Percentiles rank a stretch among this genome's conserved stretches.
phyloP scores from a whole-genome alignment of 2,797 vertebrate species.

The Tiaroga cobitis region DNA sequence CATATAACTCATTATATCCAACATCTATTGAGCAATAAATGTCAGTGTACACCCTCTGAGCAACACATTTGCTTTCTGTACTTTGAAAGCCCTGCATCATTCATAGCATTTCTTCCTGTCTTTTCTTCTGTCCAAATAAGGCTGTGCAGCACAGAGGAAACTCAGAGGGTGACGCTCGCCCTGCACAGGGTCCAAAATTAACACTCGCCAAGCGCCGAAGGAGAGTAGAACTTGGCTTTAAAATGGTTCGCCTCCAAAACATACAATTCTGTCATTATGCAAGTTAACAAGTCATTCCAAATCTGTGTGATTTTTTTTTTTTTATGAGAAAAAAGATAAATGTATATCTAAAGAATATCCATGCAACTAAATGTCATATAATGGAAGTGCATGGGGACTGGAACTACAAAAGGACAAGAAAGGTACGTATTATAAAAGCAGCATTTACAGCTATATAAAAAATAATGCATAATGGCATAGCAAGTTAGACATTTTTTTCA shows the following conservation, averaged over 20 bases:
- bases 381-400: not conserved
- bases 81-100: not conserved
- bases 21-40: not conserved
- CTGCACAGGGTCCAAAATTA: not conserved
- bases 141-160: constrained; percentile 28
- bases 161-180: not conserved
- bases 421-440: not conserved
- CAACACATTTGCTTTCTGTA: not conserved
- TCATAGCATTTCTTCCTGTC: not conserved
- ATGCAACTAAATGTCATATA: not conserved
- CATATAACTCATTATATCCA: not conserved
- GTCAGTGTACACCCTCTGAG: not conserved
- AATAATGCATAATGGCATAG: not conserved
- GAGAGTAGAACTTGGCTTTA: not conserved
- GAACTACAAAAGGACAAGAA: not conserved
- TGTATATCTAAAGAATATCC: not conserved
- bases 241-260: not conserved
- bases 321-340: no score
- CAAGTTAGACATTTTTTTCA: not conserved
- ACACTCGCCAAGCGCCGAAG: not conserved
- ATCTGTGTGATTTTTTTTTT: not conserved
- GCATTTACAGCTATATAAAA: not conserved
- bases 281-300: no score
- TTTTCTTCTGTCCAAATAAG: constrained; percentile 23
- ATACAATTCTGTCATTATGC: not conserved